Conservation (phyloP, 2,113 vertebrate species). For the Dolichotis patagonum region DNA sequence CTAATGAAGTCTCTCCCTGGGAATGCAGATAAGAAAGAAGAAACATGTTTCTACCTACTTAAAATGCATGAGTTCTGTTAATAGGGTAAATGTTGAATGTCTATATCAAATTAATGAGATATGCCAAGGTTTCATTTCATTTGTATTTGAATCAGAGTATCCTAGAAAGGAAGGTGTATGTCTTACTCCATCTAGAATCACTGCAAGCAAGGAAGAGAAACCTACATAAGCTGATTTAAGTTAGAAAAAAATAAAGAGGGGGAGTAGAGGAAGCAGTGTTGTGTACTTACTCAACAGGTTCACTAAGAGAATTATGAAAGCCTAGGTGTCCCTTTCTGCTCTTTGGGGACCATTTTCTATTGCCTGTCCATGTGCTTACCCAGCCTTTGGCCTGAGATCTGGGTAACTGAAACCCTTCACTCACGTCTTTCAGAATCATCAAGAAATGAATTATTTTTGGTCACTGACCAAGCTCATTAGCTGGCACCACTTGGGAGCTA, state of each 20-base stretch:
- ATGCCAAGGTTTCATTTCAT: not conserved
- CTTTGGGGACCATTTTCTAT: not conserved
- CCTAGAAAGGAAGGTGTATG: not conserved
- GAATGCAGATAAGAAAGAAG: slow-evolving; percentile 53
- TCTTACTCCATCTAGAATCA: not conserved
- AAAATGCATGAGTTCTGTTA: slow-evolving; percentile 58
- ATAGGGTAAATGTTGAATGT: not conserved
- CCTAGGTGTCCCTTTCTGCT: not conserved
- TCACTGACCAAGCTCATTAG: not conserved
- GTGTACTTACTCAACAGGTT: not conserved
- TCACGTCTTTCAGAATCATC: not conserved
- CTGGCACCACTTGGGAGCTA: not conserved
- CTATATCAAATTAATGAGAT: slow-evolving; percentile 44
- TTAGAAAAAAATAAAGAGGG: not conserved
- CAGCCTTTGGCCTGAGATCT: not conserved
- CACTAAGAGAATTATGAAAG: not conserved
- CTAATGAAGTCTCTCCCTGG: slow-evolving; percentile 23
- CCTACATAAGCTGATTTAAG: not conserved
- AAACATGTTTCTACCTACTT: slow-evolving; percentile 38
- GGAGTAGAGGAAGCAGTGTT: not conserved
- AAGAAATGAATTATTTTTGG: not conserved
- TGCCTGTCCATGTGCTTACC: not conserved
- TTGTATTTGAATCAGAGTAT: not conserved
- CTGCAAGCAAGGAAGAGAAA: not conserved
- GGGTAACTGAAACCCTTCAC: not conserved